Conservation (phyloP, 2,797 vertebrate species). For the Enteromius viviparus region DNA sequence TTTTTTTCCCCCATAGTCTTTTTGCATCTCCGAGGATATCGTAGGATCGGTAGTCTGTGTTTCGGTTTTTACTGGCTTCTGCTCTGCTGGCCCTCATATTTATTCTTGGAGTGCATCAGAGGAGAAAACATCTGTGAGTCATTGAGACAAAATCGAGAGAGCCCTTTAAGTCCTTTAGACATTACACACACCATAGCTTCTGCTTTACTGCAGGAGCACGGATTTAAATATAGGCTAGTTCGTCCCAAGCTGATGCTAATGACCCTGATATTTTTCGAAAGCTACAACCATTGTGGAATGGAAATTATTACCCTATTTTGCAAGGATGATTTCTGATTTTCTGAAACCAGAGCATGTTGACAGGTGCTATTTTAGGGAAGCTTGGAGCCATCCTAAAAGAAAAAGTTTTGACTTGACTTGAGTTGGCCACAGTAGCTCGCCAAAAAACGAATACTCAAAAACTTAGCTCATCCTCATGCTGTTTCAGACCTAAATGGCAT, state of each 20-base stretch:
- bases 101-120: constrained; percentile 63
- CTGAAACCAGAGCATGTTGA: constrained; percentile 19
- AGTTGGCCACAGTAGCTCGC: neutral
- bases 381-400: neutral
- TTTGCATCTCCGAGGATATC: constrained; percentile 59
- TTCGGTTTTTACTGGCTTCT: constrained; percentile 68
- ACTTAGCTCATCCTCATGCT: neutral
- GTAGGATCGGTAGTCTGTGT: constrained; percentile 67
- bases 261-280: constrained; percentile 33
- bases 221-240: constrained; percentile 29
- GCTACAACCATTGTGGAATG: neutral
- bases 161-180: constrained; percentile 59
- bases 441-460: no score
- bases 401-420: neutral
- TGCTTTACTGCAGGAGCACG: constrained; percentile 29
- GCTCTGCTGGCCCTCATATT: constrained; percentile 67
- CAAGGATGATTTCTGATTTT: constrained; percentile 8
- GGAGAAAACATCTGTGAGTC: constrained; percentile 73
- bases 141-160: constrained; percentile 65
- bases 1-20: constrained; percentile 64
- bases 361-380: neutral
- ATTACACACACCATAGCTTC: constrained; percentile 27
- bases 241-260: constrained; percentile 22
- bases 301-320: constrained; percentile 16
- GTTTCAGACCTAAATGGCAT: neutral